phyloP scores from a whole-genome alignment of 2,113 vertebrate genomes.

The Heterotis niloticus region DNA sequence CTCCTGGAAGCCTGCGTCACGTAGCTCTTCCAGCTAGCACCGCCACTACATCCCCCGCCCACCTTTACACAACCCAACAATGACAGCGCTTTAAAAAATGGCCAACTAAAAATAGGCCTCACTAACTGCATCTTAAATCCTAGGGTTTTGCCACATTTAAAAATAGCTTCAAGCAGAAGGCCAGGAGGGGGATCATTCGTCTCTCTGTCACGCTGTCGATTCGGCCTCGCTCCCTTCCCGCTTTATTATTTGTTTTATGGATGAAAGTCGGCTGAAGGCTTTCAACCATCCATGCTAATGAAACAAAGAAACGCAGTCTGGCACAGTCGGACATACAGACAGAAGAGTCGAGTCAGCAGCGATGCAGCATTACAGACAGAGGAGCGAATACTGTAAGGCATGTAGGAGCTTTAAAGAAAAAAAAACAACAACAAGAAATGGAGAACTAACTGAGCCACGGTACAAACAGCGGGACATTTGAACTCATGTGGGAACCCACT shows the following conservation, averaged over 20 bases:
- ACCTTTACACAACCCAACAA: conserved; percentile 26
- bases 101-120: conserved; percentile 78
- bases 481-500: background rate
- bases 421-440: too few species aligned
- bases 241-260: conserved; percentile 49
- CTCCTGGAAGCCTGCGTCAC: conserved; percentile 2
- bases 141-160: conserved; percentile 71
- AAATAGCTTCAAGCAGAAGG: conserved; percentile 71
- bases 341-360: conserved; percentile 4
- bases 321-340: conserved; percentile 26
- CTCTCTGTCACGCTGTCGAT: conserved; percentile 60
- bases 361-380: conserved; percentile 15
- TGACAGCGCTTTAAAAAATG: conserved; percentile 62
- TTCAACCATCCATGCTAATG: background rate
- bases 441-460: background rate
- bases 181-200: conserved; percentile 64
- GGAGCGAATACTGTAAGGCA: background rate
- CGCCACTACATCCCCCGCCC: background rate
- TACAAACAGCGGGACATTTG: background rate
- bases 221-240: conserved; percentile 46
- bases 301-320: conserved; percentile 27
- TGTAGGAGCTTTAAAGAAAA: background rate
- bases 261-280: conserved; percentile 33
- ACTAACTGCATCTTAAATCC: conserved; percentile 77
- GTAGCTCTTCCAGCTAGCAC: background rate